phyloP scores from a whole-genome alignment of 2,888 invertebrate species.

The Cistogaster globosa region DNA sequence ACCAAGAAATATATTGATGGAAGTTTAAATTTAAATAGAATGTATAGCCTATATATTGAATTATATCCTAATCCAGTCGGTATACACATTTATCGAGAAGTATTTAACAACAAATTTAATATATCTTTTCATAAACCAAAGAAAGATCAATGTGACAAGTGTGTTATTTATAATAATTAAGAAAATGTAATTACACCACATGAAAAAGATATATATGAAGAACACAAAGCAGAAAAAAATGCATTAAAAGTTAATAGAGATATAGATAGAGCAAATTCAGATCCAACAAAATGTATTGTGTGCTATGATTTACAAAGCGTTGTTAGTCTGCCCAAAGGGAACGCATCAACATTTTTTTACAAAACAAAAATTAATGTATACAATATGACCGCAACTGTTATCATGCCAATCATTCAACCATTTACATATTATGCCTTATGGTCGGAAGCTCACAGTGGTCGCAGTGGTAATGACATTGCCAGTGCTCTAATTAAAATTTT shows the following conservation, averaged over 20 bases:
- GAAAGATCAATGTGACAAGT: background rate
- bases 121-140: conserved; percentile 36
- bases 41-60: background rate
- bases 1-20: background rate
- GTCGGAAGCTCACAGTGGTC: conserved; percentile 27
- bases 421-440: conserved; percentile 24
- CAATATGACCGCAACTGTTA: too few relatives aligned
- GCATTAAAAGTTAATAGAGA: background rate
- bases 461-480: conserved; percentile 20
- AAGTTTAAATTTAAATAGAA: background rate
- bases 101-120: conserved; percentile 35
- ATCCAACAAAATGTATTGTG: background rate
- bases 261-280: background rate
- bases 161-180: too few relatives aligned
- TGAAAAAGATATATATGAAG: background rate
- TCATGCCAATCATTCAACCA: too few relatives aligned
- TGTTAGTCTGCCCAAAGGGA: conserved; percentile 11
- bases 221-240: background rate
- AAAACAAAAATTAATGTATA: too few relatives aligned
- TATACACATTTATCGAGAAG: conserved; percentile 21
- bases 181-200: too few relatives aligned
- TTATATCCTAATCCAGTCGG: background rate
- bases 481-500: conserved; percentile 23
- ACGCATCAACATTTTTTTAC: background rate
- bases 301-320: background rate